These are phyloP conservation scores for Cervus canadensis DNA, from an alignment of 2,113 vertebrate genomes.

Conservation along the genomic window DNA sequence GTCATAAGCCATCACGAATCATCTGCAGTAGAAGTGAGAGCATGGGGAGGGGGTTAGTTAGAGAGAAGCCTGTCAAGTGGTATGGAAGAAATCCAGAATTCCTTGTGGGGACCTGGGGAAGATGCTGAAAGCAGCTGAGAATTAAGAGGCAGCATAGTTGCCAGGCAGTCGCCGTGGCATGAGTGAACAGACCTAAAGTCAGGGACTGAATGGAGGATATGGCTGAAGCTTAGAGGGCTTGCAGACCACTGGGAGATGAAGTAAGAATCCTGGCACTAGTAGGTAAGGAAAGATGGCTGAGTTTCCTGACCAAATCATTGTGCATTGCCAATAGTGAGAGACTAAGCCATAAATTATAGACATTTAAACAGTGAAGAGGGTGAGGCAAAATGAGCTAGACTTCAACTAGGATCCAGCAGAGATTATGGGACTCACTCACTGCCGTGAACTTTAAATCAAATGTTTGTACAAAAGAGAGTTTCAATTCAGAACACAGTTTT, in stretches of 20 bases:
- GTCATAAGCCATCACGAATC: background rate
- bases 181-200: background rate
- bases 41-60: background rate
- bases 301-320: background rate
- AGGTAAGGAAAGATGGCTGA: background rate
- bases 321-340: background rate
- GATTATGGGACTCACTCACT: background rate
- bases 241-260: background rate
- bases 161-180: background rate
- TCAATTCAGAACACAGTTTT: constrained; percentile 19
- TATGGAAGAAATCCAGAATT: constrained; percentile 3
- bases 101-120: background rate
- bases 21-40: background rate
- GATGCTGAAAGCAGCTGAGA: background rate
- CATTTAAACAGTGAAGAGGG: background rate
- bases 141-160: background rate
- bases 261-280: background rate
- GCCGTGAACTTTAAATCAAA: constrained; percentile 11
- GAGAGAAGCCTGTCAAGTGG: background rate
- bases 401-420: background rate
- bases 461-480: constrained; percentile 32
- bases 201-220: background rate
- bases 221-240: background rate
- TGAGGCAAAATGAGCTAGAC: background rate
- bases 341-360: background rate